phyloP scores from a whole-genome alignment of 2,888 invertebrate species.

The Diachrysia chrysitis region DNA sequence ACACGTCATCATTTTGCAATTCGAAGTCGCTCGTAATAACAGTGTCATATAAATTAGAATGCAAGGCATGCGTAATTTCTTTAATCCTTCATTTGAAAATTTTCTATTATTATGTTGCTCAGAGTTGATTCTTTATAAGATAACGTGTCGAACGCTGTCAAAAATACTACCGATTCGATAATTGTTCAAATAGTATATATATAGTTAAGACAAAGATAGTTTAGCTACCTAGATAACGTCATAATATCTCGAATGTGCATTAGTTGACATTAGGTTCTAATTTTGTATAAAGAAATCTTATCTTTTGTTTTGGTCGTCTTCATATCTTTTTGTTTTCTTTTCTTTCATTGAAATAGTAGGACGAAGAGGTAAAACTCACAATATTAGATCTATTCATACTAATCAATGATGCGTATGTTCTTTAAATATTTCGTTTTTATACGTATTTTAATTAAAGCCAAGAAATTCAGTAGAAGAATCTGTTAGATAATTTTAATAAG shows the following conservation, averaged over 20 bases:
- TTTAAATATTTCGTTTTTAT: background rate
- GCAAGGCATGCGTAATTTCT: conserved; percentile 19
- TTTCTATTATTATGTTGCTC: conserved; percentile 23
- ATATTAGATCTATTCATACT: background rate
- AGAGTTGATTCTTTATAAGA: background rate
- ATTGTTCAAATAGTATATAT: background rate
- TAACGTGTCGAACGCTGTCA: background rate
- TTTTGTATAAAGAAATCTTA: background rate
- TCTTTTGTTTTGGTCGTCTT: background rate
- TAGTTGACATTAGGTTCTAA: background rate
- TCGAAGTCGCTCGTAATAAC: conserved; percentile 23
- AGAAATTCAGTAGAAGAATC: background rate
- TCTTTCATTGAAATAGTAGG: background rate
- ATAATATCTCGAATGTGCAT: conserved; percentile 1
- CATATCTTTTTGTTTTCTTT: background rate
- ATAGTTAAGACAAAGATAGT: background rate
- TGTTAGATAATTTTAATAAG: background rate
- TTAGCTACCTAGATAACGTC: background rate
- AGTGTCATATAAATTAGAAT: conserved; percentile 31
- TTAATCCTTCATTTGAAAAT: conserved; percentile 16
- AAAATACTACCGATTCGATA: background rate
- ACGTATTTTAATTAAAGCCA: background rate
- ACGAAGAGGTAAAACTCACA: background rate
- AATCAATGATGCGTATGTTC: background rate
- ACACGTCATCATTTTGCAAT: conserved; percentile 42